Conservation (phyloP, 2,113 vertebrate genomes). For the Ailurus styani region DNA sequence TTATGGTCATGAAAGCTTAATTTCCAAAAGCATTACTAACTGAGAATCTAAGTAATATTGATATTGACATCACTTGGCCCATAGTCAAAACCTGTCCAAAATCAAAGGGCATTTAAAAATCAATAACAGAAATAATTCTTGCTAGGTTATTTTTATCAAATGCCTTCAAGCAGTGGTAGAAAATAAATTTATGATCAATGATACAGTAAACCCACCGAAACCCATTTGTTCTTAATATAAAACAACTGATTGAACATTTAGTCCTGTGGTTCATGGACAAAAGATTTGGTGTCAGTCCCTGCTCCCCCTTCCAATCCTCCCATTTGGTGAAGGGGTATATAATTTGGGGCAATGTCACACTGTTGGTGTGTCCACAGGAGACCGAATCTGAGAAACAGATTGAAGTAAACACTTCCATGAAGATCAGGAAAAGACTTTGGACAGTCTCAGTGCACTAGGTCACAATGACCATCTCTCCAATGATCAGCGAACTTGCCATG, state of each 20-base stretch:
- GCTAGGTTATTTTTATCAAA: not conserved
- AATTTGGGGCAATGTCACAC: not conserved
- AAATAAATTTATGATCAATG: not conserved
- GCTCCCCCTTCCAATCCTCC: not conserved
- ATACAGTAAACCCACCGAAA: not conserved
- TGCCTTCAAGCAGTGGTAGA: not conserved
- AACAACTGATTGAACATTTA: not conserved
- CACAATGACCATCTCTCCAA: not conserved
- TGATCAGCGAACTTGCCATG: not conserved
- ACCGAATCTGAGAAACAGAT: not conserved
- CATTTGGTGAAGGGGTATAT: not conserved
- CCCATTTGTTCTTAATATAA: not conserved
- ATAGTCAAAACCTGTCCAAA: not conserved
- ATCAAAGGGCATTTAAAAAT: slow-evolving; percentile 17
- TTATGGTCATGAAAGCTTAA: not conserved
- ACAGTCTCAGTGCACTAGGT: too few species aligned
- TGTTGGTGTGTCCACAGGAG: not conserved
- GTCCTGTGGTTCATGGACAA: not conserved
- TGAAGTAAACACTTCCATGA: not conserved
- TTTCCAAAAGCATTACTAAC: not conserved
- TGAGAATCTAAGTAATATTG: not conserved
- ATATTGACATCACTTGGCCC: not conserved
- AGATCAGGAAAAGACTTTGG: too few species aligned
- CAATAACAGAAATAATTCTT: not conserved
- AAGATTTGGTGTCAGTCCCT: not conserved